Evolutionary conservation across 2,113 vertebrate species (phyloP), one percentile per base, ranked within the genome.

Genomic region (Callithrix jacchus): DNA sequence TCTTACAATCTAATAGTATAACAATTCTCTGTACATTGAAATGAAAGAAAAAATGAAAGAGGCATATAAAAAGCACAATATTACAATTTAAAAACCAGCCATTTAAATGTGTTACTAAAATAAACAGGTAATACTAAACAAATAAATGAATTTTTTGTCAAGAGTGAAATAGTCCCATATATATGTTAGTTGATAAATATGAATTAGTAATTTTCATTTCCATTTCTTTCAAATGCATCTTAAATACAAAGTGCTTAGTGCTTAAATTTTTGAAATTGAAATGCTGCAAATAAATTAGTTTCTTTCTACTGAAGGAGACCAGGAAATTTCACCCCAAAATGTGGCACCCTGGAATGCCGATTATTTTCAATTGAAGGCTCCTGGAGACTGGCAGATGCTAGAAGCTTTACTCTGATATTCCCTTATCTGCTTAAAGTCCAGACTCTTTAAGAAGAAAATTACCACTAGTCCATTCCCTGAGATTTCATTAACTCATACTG

Each of bases 231-330:
- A 83, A 95, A 84, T 89, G 12, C 2, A 83, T 40, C 45, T 90
- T 89, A 88, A 76, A 84, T 32, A 86, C 12, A 82, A 97, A 92
- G 94, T 85, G 42, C 7, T 47, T 52, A 17, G 4, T 32, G 30
- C 58, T 87, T 79, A 89, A 42, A 61, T 92, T 96, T 82, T 58
- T 97, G 56, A 93, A 81, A 87, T 21, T 61, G 66, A 88, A 91
- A 88, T 86, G 64, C 21, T 89, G 11, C 6, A 94, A 83, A 73
- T 37, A 74, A 56, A 89, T 61, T n/a, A 45, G 52, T 40, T 17
- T 23, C 40, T 86, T 86, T 90, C 80, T 32, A 76, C 6, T 32
- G 42, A 76, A 76, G 73, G 73, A 74, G 73, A 47, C 14, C 14
- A 76, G 74, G 42, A 27, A 76, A 30, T 47, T 47, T 76, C 27